These are phyloP conservation scores for Pyrgilauda ruficollis DNA, from an alignment of 2,113 vertebrate genomes.

Conservation along the genomic window DNA sequence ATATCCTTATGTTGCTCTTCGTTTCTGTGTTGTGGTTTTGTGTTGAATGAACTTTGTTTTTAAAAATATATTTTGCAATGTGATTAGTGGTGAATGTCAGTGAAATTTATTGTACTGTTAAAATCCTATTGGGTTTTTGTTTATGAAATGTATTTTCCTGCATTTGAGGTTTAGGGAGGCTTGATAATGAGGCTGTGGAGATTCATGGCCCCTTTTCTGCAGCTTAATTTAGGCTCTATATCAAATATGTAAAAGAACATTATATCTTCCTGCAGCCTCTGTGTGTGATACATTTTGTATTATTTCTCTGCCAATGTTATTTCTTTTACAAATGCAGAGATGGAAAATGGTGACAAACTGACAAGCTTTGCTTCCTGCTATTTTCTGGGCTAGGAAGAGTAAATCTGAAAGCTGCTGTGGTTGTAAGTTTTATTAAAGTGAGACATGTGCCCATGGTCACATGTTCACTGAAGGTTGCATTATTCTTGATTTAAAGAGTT, in stretches of 20 bases:
- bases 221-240: slow-evolving; percentile 84
- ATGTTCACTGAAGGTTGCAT: background rate
- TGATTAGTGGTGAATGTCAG: slow-evolving; percentile 77
- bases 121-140: slow-evolving; percentile 83
- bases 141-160: slow-evolving; percentile 84
- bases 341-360: slow-evolving; percentile 54
- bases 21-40: slow-evolving; percentile 32
- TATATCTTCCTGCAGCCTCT: slow-evolving; percentile 71
- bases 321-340: slow-evolving; percentile 68
- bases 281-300: slow-evolving; percentile 75
- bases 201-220: slow-evolving; percentile 81
- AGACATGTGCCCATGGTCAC: background rate
- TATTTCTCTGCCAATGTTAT: slow-evolving; percentile 69
- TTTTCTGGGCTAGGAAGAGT: slow-evolving; percentile 13
- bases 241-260: slow-evolving; percentile 85
- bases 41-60: slow-evolving; percentile 61
- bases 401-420: background rate
- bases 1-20: background rate
- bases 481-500: background rate
- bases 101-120: slow-evolving; percentile 84
- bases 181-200: slow-evolving; percentile 82
- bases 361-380: slow-evolving; percentile 32
- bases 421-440: background rate
- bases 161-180: slow-evolving; percentile 79
- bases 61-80: slow-evolving; percentile 71